phyloP scores from a whole-genome alignment of 2,113 vertebrate genomes.

The Cyprinodon brontotheroides region DNA sequence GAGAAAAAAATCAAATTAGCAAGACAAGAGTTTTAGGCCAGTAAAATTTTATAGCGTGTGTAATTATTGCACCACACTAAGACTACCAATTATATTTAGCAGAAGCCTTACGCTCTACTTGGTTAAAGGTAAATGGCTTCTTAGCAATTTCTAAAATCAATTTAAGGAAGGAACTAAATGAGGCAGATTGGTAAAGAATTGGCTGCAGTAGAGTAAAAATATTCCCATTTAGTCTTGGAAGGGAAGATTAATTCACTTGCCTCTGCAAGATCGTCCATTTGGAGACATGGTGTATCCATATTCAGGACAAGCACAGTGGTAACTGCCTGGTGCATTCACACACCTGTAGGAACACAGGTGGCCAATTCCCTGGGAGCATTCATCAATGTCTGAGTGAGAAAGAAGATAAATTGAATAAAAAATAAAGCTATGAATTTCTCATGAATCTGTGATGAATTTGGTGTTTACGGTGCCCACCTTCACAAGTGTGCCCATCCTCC shows the following conservation, averaged over 20 bases:
- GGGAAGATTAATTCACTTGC: constrained; percentile 63
- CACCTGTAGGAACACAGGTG: constrained; percentile 93
- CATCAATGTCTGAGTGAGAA: constrained; percentile 85
- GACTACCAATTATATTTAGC: constrained; percentile 52
- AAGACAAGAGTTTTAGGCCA: constrained; percentile 35
- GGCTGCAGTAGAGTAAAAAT: background rate
- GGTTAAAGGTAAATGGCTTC: constrained; percentile 22
- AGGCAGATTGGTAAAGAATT: background rate
- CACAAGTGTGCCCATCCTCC: constrained; percentile 88
- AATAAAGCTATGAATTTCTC: background rate
- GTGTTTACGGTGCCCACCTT: constrained; percentile 76
- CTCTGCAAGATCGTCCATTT: constrained; percentile 90
- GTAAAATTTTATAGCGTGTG: constrained; percentile 50
- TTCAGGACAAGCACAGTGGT: constrained; percentile 91
- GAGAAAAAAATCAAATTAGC: constrained; percentile 27
- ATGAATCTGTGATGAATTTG: constrained; percentile 1
- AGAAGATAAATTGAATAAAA: background rate
- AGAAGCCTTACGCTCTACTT: constrained; percentile 23
- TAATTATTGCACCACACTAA: constrained; percentile 44
- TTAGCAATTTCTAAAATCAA: constrained; percentile 13
- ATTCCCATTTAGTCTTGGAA: background rate
- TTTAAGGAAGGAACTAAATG: constrained; percentile 5
- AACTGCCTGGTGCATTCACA: constrained; percentile 90
- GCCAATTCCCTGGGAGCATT: constrained; percentile 87
- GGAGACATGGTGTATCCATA: constrained; percentile 88